Base-by-base conservation (phyloP, 2,888 invertebrate genomes). In the Gerosis bhagava region DNA sequence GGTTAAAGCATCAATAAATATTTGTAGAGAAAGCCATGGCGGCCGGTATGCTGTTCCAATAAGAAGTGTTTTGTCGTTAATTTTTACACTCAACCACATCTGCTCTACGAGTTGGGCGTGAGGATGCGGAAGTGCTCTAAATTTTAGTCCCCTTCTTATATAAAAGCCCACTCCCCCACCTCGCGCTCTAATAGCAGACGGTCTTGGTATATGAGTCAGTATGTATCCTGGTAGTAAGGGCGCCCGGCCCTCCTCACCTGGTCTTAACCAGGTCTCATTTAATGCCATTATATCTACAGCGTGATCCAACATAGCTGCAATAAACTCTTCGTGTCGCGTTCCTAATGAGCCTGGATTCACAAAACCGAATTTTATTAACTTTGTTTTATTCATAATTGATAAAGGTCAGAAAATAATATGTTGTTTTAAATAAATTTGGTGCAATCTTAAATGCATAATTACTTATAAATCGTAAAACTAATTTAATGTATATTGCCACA, bases 231-330 rank as follows among this genome's bases (percentile, higher is more conserved):
- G 49, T 13, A 46, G 34, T 0, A 11, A 25, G 5, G 51, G 51
- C 3, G 50, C 54, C 1, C 48, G 39, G 5, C 29, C 47, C 7
- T 47, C 47, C 19, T 49, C 47, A 5, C 47, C 54, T 6, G 10
- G 11, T 2, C 29, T 26, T 10, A 51, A 24, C 54, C 50, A 54
- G 2, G 45, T 54, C 15, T 51, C 49, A 12, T 51, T 48, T 8
- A 54, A 26, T 1, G 54, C 51, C 15, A 54, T 11, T 1, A 54
- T 21, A 29, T 51, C 51, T 6, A 41, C 41, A 13, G 21, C n/a
- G 16, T 44, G 37, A 6, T 32, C 34, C 5, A 39, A 11, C 41
- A 48, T 21, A 2, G 34, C 39, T 2, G 24, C 43, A 11, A 48
- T 15, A 5, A 48, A 47, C 11, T 53, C 47, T 5, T 53, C 52